These are phyloP conservation scores for Drosophila pseudotalamancana DNA, from an alignment of 2,888 invertebrate genomes.

Conservation along the genomic window DNA sequence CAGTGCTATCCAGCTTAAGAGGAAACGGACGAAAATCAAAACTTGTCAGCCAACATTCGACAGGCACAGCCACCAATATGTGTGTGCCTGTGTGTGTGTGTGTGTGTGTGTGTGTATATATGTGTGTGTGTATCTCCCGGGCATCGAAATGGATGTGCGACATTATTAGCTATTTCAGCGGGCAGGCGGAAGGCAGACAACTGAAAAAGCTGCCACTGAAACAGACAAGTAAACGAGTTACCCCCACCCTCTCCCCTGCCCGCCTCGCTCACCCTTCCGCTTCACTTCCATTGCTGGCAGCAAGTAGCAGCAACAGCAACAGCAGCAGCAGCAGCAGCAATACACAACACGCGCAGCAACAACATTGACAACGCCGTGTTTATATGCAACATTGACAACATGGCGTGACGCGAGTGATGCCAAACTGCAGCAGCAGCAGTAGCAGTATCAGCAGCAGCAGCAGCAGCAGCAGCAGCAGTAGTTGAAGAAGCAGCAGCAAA, in stretches of 20 bases:
- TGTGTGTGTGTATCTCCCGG: constrained; percentile 14
- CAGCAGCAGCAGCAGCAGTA: constrained; percentile 33
- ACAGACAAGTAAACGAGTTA: constrained; percentile 65
- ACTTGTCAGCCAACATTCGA: constrained; percentile 12
- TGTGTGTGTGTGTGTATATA: neutral
- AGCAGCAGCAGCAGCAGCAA: constrained; percentile 41
- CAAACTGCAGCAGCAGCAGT: constrained; percentile 31
- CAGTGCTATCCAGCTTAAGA: neutral
- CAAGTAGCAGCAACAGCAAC: constrained; percentile 29
- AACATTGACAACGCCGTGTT: constrained; percentile 65
- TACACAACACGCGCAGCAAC: constrained; percentile 42
- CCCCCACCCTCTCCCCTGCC: constrained; percentile 4
- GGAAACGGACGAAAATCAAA: constrained; percentile 18
- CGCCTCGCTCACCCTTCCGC: constrained; percentile 1
- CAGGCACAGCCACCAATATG: constrained; percentile 9
- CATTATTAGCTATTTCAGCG: constrained; percentile 69
- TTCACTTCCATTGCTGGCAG: constrained; percentile 23
- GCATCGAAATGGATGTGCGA: constrained; percentile 45
- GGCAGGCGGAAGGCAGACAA: constrained; percentile 18
- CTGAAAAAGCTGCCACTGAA: constrained; percentile 50
- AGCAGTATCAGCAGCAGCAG: constrained; percentile 20
- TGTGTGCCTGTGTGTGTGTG: neutral
- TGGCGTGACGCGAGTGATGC: constrained; percentile 66
- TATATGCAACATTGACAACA: constrained; percentile 76
- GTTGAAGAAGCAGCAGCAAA: constrained; percentile 20